Conservation (phyloP, 2,888 invertebrate species). For the Slavum lentiscoides region DNA sequence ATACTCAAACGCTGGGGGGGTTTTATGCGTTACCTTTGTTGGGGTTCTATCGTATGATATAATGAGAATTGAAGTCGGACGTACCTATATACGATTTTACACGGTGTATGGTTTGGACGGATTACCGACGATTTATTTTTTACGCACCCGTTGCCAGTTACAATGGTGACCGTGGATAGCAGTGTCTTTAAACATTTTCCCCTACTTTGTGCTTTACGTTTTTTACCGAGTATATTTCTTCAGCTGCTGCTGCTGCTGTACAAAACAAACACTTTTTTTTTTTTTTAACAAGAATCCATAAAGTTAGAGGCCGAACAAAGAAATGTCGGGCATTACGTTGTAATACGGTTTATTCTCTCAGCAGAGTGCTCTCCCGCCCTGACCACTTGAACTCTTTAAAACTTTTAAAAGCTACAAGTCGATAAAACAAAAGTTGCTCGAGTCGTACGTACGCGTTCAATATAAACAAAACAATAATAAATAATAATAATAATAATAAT, state of each 20-base stretch:
- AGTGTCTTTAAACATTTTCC: constrained; percentile 7
- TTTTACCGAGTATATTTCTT: constrained; percentile 39
- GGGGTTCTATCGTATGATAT: too few relatives aligned
- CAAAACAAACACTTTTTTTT: constrained; percentile 49
- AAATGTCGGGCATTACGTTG: constrained; percentile 36
- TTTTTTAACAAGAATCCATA: constrained; percentile 24
- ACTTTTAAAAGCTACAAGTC: constrained; percentile 52
- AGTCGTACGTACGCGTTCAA: constrained; percentile 19
- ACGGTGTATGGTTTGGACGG: not conserved
- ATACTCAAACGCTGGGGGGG: too few relatives aligned
- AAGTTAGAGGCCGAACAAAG: constrained; percentile 43
- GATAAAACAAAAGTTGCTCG: constrained; percentile 44
- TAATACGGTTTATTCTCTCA: constrained; percentile 45
- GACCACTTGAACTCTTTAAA: constrained; percentile 48
- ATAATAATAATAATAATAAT: not conserved
- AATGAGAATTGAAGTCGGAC: too few relatives aligned
- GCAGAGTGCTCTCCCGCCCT: constrained; percentile 11
- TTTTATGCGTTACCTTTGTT: too few relatives aligned
- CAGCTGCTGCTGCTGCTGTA: not conserved
- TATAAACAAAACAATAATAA: constrained; percentile 31
- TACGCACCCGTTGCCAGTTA: constrained; percentile 9
- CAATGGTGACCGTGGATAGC: not conserved
- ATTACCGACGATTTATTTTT: constrained; percentile 7
- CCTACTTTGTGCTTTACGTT: constrained; percentile 16
- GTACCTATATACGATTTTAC: too few relatives aligned